phyloP scores from a whole-genome alignment of 2,888 invertebrate species.

The Xestobium rufovillosum region DNA sequence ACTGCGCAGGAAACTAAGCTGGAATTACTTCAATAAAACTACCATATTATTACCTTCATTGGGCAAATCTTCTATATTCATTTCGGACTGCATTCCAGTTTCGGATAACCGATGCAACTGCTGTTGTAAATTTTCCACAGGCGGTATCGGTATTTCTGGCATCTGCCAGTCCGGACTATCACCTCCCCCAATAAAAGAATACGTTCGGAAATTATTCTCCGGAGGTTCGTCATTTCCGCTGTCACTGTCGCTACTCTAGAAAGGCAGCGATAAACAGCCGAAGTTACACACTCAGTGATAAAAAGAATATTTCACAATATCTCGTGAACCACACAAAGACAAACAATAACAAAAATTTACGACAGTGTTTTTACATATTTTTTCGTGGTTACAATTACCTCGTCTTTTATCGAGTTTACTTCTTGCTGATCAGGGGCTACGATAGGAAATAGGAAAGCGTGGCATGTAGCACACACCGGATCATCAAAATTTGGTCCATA shows the following conservation, averaged over 20 bases:
- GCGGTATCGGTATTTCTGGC: background rate
- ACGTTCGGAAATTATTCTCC: conserved; percentile 1
- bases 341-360: background rate
- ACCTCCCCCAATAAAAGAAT: too few relatives aligned
- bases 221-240: conserved; percentile 89
- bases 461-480: conserved; percentile 86
- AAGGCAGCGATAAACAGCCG: too few relatives aligned
- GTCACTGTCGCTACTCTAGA: conserved; percentile 67
- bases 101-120: too few relatives aligned
- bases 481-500: conserved; percentile 88
- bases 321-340: background rate
- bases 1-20: conserved; percentile 53
- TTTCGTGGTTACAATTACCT: background rate
- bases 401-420: background rate
- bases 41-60: conserved; percentile 2
- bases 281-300: too few relatives aligned
- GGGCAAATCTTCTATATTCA: background rate
- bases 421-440: conserved; percentile 30
- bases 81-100: background rate
- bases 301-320: too few relatives aligned
- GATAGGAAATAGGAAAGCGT: conserved; percentile 84
- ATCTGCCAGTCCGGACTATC: too few relatives aligned
- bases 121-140: too few relatives aligned
- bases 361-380: too few relatives aligned
- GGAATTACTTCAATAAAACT: background rate